Conservation (phyloP, 2,113 vertebrate genomes). For the Ictalurus punctatus region DNA sequence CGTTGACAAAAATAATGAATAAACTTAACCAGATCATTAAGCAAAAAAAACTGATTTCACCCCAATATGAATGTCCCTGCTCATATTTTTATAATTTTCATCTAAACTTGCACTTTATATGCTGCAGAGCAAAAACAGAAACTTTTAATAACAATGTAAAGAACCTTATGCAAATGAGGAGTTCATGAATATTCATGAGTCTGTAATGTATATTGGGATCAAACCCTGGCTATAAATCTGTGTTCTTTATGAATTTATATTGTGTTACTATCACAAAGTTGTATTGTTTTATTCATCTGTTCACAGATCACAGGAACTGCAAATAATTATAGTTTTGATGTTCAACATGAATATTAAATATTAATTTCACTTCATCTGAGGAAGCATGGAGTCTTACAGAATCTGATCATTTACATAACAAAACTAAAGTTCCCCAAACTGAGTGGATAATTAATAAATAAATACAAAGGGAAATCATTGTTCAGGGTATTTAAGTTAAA, state of each 20-base stretch:
- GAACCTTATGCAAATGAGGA: not conserved
- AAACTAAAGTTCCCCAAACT: not conserved
- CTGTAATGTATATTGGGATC: not conserved
- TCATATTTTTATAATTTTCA: not conserved
- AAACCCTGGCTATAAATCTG: not conserved
- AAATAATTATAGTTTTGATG: not conserved
- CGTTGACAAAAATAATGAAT: slow-evolving; percentile 45
- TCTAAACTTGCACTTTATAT: not conserved
- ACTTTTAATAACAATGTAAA: slow-evolving; percentile 18
- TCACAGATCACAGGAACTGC: not conserved
- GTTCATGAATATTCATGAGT: not conserved
- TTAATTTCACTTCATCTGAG: not conserved
- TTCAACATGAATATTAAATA: not conserved
- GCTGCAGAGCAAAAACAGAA: not conserved
- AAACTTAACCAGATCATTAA: slow-evolving; percentile 44
- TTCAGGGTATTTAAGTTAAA: not conserved
- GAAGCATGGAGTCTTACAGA: not conserved
- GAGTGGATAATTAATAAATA: not conserved
- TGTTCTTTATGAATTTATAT: slow-evolving; percentile 22
- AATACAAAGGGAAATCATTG: not conserved
- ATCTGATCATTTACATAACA: not conserved
- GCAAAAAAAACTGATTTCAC: slow-evolving; percentile 34
- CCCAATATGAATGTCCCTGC: slow-evolving; percentile 21
- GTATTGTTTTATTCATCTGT: not conserved
- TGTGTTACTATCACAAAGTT: not conserved